phyloP scores from a whole-genome alignment of 1,140 invertebrate species.

The Trachymyrmex septentrionalis region DNA sequence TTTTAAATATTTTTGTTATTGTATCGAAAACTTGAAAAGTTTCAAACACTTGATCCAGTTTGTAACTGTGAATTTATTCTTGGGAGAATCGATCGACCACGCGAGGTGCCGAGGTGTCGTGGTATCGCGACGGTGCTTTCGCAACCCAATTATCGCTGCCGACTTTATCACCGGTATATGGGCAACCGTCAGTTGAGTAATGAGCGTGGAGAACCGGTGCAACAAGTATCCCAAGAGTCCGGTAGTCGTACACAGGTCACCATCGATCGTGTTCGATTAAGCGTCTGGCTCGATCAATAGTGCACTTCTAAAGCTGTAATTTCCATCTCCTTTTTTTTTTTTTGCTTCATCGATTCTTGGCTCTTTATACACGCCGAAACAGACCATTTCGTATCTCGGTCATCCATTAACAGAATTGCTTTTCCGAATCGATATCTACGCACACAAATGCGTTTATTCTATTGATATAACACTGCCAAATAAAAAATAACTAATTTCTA shows the following conservation, averaged over 20 bases:
- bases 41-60: background rate
- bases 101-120: conserved; percentile 48
- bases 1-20: too few species aligned
- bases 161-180: conserved; percentile 71
- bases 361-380: background rate
- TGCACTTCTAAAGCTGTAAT: conserved; percentile 30
- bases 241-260: conserved; percentile 57
- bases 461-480: background rate
- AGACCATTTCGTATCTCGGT: background rate
- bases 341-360: background rate
- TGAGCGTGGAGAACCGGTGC: conserved; percentile 73
- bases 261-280: conserved; percentile 69
- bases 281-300: conserved; percentile 57
- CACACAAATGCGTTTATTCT: background rate
- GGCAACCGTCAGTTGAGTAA: conserved; percentile 70
- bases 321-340: background rate
- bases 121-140: conserved; percentile 51
- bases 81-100: conserved; percentile 20
- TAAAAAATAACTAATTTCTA: too few species aligned
- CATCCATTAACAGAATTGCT: background rate
- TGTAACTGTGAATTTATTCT: conserved; percentile 1
- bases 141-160: conserved; percentile 64
- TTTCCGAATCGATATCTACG: background rate
- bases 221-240: conserved; percentile 70
- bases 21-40: background rate